Evolutionary conservation across 2,797 vertebrate genomes (phyloP), one percentile per base, ranked within the genome.

Genomic region (Champsocephalus gunnari): DNA sequence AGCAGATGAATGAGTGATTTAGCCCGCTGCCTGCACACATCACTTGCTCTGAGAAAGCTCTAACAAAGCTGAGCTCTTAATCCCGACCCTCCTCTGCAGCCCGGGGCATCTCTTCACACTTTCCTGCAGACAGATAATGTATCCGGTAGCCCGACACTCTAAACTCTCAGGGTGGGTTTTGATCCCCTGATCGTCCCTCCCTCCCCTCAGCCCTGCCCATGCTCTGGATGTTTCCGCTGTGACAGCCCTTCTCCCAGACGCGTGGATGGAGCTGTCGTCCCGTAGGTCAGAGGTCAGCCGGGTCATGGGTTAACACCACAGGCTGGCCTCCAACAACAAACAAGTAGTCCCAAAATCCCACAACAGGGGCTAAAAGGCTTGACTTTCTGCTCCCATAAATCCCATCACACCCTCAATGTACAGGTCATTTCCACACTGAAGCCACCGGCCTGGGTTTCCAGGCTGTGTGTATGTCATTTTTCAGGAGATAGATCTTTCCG

Each of bases 231-330:
- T 81, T 84, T 87, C 86, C 55, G 65, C 8, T 60, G 77, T 92
- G 92, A 93, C 91, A 89, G 88, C 84, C 72, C 48, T 73, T 93
- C 92, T 89, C 57, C 75, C 82, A 69, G 92, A 95, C 87, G 81
- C 86, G 93, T 93, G 91, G 91, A 94, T 60, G 73, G 90, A 93
- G 87, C 80, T 79, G 83, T 81, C 77, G 67, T 75, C 59, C 84
- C 48, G n/a, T 3, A 47, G 92, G 87, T 90, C 84, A 91, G 73
- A 88, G 92, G 90, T 62, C 88, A 79, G 60, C 43, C 19, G 68
- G 91, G 93, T 89, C 85, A 89, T 77, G 89, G 94, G 93, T 94
- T 92, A 94, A 93, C 81, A 80, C 92, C 88, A 84, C 84, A 61
- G 81, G 83, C 72, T 72, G 86, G 75, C 50, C 79, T 90, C 43